Evolutionary conservation across 30 jellyfish, hydroid and myxozoan species (phyloP).

Genomic region (Mastigias papua): DNA sequence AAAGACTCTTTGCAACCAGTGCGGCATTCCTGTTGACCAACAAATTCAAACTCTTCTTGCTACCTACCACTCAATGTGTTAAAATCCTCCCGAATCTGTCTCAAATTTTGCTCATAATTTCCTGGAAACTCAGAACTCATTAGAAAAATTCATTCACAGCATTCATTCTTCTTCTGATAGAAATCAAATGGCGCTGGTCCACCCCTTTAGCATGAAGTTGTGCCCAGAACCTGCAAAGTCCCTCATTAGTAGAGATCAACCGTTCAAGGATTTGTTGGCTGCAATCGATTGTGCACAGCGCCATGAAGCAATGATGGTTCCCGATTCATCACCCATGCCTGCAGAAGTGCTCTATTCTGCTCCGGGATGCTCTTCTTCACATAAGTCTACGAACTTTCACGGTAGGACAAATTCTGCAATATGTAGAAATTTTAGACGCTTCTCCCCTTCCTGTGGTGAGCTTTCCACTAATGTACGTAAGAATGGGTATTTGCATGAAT

Average conservation of each 20-base stretch:
- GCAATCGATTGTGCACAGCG: background rate
- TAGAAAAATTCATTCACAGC: slow-evolving; percentile 23
- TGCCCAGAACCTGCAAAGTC: slow-evolving; percentile 1
- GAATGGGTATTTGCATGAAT: no score
- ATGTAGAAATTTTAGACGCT: no score
- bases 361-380: no score
- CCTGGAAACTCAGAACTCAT: slow-evolving; percentile 25
- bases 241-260: slow-evolving; percentile 23
- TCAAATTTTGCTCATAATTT: slow-evolving; percentile 24
- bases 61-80: slow-evolving; percentile 6
- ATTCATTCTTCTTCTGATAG: slow-evolving; percentile 5
- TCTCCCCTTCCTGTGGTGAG: no score
- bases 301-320: no score
- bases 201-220: slow-evolving; percentile 28
- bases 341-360: no score
- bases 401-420: no score
- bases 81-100: slow-evolving; percentile 26
- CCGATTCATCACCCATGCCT: no score
- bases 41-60: slow-evolving; percentile 18
- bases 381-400: no score
- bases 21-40: slow-evolving; percentile 32
- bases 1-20: background rate
- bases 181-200: slow-evolving; percentile 4
- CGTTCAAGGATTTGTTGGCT: background rate
- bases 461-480: no score